These are phyloP conservation scores for Trypoxylon attenuatum DNA, from an alignment of 2,888 invertebrate genomes.

Conservation along the genomic window DNA sequence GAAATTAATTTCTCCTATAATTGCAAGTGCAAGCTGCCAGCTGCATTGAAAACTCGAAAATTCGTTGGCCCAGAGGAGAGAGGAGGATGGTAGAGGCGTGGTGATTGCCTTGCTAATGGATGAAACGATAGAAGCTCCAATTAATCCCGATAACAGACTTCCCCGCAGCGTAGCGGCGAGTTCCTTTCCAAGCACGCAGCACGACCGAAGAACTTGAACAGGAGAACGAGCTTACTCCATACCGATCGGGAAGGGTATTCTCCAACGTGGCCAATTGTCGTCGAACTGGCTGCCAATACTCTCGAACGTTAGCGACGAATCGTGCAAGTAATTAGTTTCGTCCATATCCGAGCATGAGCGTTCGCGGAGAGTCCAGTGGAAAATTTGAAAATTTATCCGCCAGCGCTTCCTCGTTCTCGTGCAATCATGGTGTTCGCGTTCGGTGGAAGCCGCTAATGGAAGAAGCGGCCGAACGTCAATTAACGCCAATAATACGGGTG, in stretches of 20 bases:
- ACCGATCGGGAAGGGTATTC: too few species aligned
- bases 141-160: not conserved
- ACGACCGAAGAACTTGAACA: not conserved
- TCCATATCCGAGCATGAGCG: conserved; percentile 6
- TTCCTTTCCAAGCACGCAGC: not conserved
- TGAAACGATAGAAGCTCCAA: not conserved
- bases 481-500: conserved; percentile 41
- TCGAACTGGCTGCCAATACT: too few species aligned
- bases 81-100: too few species aligned
- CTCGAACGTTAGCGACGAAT: not conserved
- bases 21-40: not conserved
- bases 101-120: not conserved
- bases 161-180: not conserved
- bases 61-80: not conserved
- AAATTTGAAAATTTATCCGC: conserved; percentile 38
- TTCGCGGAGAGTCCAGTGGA: conserved; percentile 28
- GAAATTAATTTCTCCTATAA: conserved; percentile 18
- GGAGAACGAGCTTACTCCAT: too few species aligned
- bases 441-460: conserved; percentile 38
- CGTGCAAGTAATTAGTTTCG: conserved; percentile 33
- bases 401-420: conserved; percentile 1
- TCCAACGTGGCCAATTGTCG: too few species aligned
- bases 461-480: conserved; percentile 37
- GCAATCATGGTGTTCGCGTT: conserved; percentile 3
- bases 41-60: conserved; percentile 3